A percentile compares a stretch with the other conserved stretches of the same genome.
Conservation (phyloP, 2,797 vertebrate species). For the Eutrigla gurnardus region DNA sequence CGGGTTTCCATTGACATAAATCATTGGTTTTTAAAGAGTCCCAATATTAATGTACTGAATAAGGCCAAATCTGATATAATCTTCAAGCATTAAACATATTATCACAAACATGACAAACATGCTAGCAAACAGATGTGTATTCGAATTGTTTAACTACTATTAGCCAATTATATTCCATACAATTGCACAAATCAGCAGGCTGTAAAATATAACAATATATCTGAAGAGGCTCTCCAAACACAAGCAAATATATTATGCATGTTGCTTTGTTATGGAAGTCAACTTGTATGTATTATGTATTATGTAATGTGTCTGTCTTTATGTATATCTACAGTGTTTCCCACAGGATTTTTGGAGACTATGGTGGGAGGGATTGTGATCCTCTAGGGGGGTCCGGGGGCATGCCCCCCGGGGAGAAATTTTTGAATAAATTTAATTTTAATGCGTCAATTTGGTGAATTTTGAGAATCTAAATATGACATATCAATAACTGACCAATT, state of each 20-base stretch:
- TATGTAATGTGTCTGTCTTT: too few relatives aligned
- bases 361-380: too few relatives aligned
- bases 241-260: background rate
- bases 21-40: background rate
- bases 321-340: too few relatives aligned
- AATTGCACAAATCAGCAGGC: background rate
- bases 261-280: background rate
- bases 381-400: too few relatives aligned
- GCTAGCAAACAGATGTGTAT: too few relatives aligned
- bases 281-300: background rate
- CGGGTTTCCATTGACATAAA: background rate
- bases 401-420: too few relatives aligned
- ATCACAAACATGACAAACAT: background rate
- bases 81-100: background rate
- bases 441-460: too few relatives aligned
- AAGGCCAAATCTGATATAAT: background rate
- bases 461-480: too few relatives aligned
- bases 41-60: background rate
- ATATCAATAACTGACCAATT: too few relatives aligned
- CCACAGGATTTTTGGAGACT: too few relatives aligned
- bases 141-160: background rate
- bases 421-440: too few relatives aligned
- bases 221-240: too few relatives aligned
- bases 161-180: background rate
- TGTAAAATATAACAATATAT: constrained; percentile 1